phyloP scores from a whole-genome alignment of 2,113 vertebrate genomes.

The Henicopernis longicauda region DNA sequence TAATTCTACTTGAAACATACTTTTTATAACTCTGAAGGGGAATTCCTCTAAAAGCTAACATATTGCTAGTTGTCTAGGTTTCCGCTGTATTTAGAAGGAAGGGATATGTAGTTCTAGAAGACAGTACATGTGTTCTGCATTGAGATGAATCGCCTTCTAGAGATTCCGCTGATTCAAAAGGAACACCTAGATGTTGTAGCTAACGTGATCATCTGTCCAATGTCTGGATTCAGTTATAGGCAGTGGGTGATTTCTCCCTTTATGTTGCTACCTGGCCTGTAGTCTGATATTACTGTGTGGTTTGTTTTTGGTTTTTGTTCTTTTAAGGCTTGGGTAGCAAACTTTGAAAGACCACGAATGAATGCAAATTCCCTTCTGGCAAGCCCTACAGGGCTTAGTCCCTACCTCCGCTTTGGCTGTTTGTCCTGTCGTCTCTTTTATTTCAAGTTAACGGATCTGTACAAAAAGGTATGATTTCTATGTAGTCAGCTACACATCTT shows the following conservation, averaged over 20 bases:
- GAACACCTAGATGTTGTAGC: background rate
- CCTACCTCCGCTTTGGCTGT: constrained; percentile 94
- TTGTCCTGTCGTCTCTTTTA: constrained; percentile 94
- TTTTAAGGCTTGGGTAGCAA: constrained; percentile 92
- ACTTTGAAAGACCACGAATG: constrained; percentile 93
- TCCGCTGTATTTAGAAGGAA: background rate
- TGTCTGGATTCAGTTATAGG: background rate
- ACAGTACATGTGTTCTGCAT: background rate
- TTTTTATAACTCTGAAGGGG: background rate
- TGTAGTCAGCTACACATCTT: background rate
- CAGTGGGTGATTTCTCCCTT: background rate
- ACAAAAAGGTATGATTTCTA: constrained; percentile 84
- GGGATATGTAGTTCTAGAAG: background rate
- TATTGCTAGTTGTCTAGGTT: background rate
- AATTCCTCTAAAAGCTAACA: background rate
- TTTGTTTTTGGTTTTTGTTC: background rate
- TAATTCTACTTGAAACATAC: background rate
- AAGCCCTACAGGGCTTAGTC: constrained; percentile 91
- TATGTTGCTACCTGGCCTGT: background rate
- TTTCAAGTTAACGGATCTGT: constrained; percentile 93
- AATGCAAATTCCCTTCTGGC: constrained; percentile 92
- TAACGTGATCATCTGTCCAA: background rate
- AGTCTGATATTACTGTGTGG: background rate
- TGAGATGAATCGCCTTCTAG: background rate
- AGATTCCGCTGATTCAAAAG: background rate